Evolutionary conservation across 2,113 vertebrate species (phyloP).

Genomic region (Archocentrus centrarchus): DNA sequence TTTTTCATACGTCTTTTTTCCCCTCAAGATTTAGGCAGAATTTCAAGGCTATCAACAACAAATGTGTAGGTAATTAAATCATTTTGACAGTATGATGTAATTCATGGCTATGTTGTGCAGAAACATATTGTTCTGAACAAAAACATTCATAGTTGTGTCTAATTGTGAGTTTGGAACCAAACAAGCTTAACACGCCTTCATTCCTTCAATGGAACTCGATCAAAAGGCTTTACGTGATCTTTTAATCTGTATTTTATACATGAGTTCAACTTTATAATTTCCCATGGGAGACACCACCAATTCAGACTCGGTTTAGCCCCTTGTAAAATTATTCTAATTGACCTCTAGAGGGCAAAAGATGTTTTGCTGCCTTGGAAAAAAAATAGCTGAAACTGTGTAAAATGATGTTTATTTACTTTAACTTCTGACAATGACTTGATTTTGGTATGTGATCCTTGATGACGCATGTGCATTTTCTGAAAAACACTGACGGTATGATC

Average conservation of each 20-base stretch:
- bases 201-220: background rate
- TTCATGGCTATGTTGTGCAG: conserved; percentile 1
- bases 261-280: background rate
- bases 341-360: background rate
- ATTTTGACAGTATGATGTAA: conserved; percentile 16
- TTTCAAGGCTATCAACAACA: background rate
- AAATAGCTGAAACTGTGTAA: background rate
- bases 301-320: background rate
- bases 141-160: conserved; percentile 4
- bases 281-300: background rate
- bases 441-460: conserved; percentile 21
- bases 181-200: background rate
- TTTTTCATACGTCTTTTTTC: background rate
- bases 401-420: conserved; percentile 3
- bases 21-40: background rate
- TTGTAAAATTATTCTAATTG: background rate
- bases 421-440: conserved; percentile 3
- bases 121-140: conserved; percentile 16
- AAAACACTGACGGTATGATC: conserved; percentile 11
- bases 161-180: background rate
- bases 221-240: background rate
- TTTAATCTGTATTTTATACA: background rate
- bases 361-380: background rate
- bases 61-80: background rate
- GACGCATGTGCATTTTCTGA: conserved; percentile 37